These are phyloP conservation scores for Drosophila tanythrix DNA, from an alignment of 2,888 invertebrate genomes.

Conservation along the genomic window DNA sequence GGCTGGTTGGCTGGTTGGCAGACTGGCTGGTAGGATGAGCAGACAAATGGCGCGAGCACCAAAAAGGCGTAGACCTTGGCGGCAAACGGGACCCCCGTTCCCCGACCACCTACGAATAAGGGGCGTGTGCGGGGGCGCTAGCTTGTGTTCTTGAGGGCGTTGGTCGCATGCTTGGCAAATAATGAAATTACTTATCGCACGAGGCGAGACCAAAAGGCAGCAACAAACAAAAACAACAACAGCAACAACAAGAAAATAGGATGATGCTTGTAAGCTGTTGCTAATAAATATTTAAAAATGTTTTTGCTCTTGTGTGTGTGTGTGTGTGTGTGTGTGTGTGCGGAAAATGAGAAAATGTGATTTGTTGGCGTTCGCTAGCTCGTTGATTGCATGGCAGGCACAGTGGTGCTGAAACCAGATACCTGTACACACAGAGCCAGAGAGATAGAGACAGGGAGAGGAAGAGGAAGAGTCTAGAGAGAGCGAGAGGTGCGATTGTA, in stretches of 20 bases:
- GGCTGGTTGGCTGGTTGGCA: conserved; percentile 16
- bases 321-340: conserved; percentile 15
- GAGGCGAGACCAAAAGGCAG: conserved; percentile 52
- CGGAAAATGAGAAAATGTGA: conserved; percentile 65
- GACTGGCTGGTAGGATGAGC: conserved; percentile 35
- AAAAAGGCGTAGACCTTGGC: conserved; percentile 59
- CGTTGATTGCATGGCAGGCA: conserved; percentile 29
- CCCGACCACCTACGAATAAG: not conserved
- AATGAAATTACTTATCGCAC: conserved; percentile 78
- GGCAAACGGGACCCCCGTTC: not conserved
- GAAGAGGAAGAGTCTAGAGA: no score
- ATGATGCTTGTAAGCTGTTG: conserved; percentile 74
- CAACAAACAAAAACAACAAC: conserved; percentile 23
- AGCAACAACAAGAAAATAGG: conserved; percentile 46
- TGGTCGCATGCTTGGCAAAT: conserved; percentile 74
- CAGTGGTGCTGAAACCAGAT: conserved; percentile 29
- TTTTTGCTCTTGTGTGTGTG: conserved; percentile 38
- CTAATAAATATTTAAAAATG: conserved; percentile 81
- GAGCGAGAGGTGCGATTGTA: not conserved
- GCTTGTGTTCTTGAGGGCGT: conserved; percentile 32
- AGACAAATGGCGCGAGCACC: conserved; percentile 64
- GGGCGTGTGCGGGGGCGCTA: not conserved
- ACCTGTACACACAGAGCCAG: not conserved
- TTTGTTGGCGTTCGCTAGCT: conserved; percentile 45
- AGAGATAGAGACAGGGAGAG: not conserved